Evolutionary conservation across 2,113 vertebrate genomes (phyloP).

Genomic region (Glaucomys volans): DNA sequence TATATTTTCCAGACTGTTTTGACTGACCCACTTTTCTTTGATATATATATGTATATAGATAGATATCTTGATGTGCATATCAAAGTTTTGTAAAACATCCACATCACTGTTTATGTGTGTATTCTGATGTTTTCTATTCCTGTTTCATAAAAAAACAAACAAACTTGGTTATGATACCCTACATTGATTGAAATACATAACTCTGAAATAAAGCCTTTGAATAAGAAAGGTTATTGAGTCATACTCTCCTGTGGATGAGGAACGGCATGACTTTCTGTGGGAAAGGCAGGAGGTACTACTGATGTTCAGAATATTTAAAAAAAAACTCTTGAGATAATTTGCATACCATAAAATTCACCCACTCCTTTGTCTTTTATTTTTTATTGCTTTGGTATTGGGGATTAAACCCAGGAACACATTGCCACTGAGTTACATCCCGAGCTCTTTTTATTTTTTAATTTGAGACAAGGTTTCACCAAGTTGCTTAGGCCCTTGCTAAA

Average conservation of each 20-base stretch:
- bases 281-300: not conserved
- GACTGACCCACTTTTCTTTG: conserved; percentile 9
- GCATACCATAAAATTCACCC: not conserved
- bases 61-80: not conserved
- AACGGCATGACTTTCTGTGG: not conserved
- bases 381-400: not conserved
- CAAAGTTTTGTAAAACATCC: not conserved
- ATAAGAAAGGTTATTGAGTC: not conserved
- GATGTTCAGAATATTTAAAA: not conserved
- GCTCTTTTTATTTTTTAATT: no score
- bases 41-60: no score
- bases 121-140: not conserved
- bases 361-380: not conserved
- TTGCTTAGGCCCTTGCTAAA: no score
- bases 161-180: not conserved
- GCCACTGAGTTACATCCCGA: no score
- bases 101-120: not conserved
- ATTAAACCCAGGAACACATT: not conserved
- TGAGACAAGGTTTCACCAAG: no score
- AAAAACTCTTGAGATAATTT: not conserved
- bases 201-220: not conserved
- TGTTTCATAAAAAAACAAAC: not conserved
- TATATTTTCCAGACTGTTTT: conserved; percentile 45
- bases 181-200: not conserved
- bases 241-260: not conserved